These are phyloP conservation scores for Gibbula magus DNA, from an alignment of 2,888 invertebrate genomes.

Conservation along the genomic window DNA sequence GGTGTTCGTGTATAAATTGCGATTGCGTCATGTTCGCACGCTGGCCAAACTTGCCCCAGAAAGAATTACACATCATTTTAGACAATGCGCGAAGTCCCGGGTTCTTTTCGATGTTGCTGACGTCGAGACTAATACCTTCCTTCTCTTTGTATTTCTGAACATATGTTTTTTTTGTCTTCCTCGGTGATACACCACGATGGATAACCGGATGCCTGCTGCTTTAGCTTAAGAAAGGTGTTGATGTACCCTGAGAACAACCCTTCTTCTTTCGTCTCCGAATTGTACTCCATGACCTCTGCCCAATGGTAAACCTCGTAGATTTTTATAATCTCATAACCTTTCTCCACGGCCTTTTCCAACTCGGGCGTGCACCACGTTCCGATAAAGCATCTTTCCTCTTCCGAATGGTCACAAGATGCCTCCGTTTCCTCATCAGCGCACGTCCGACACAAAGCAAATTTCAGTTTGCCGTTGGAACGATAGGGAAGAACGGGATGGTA, in stretches of 20 bases:
- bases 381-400: not conserved
- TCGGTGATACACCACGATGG: constrained; percentile 44
- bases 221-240: constrained; percentile 52
- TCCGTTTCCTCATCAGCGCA: constrained; percentile 24
- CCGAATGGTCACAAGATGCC: not conserved
- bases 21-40: not conserved
- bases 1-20: too few species aligned
- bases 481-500: constrained; percentile 48
- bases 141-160: constrained; percentile 41
- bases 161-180: constrained; percentile 47
- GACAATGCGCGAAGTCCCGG: constrained; percentile 40
- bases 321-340: not conserved
- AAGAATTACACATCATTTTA: constrained; percentile 13
- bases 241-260: constrained; percentile 68
- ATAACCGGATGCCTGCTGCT: constrained; percentile 59
- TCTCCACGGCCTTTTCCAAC: not conserved
- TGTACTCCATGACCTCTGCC: constrained; percentile 44
- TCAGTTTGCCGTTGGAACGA: too few species aligned
- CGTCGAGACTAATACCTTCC: constrained; percentile 42
- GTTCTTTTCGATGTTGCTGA: constrained; percentile 34
- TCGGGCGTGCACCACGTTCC: not conserved
- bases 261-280: constrained; percentile 33
- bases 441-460: constrained; percentile 23
- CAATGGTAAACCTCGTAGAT: constrained; percentile 43
- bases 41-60: constrained; percentile 49